Percentiles rank a stretch among this genome's conserved stretches.
These are phyloP conservation scores for Plusia festucae DNA, from an alignment of 2,888 invertebrate species.

Conservation along the genomic window DNA sequence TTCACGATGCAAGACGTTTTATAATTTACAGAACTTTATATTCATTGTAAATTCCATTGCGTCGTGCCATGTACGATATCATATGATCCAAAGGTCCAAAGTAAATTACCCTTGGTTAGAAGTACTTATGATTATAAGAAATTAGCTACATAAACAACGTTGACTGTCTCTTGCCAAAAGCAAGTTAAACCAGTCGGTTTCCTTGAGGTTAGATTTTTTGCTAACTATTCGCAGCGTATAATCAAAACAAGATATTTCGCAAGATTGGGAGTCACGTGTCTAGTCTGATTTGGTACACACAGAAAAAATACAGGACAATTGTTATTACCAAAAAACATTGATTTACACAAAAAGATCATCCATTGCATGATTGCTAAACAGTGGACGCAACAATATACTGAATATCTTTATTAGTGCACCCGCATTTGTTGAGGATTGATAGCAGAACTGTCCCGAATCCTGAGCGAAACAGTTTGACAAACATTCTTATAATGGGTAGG, in stretches of 20 bases:
- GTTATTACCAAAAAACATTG: not conserved
- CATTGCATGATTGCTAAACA: not conserved
- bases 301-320: not conserved
- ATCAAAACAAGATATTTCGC: conserved; percentile 66
- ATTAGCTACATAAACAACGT: conserved; percentile 14
- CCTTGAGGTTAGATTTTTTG: conserved; percentile 51
- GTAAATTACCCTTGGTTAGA: conserved; percentile 17
- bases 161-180: conserved; percentile 29
- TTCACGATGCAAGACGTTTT: conserved; percentile 57
- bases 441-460: conserved; percentile 21
- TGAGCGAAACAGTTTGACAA: conserved; percentile 30
- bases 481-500: conserved; percentile 26
- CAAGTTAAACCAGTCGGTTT: conserved; percentile 47
- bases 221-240: conserved; percentile 14
- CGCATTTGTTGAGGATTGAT: conserved; percentile 41
- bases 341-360: not conserved
- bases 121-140: conserved; percentile 19
- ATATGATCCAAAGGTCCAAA: conserved; percentile 5
- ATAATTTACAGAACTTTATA: conserved; percentile 50
- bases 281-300: conserved; percentile 5
- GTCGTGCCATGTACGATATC: conserved; percentile 10
- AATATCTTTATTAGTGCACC: conserved; percentile 71
- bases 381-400: conserved; percentile 30
- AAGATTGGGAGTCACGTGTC: conserved; percentile 55
- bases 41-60: conserved; percentile 53